Conservation (phyloP, 2,113 vertebrate genomes). For the Benitochromis conjunctus region DNA sequence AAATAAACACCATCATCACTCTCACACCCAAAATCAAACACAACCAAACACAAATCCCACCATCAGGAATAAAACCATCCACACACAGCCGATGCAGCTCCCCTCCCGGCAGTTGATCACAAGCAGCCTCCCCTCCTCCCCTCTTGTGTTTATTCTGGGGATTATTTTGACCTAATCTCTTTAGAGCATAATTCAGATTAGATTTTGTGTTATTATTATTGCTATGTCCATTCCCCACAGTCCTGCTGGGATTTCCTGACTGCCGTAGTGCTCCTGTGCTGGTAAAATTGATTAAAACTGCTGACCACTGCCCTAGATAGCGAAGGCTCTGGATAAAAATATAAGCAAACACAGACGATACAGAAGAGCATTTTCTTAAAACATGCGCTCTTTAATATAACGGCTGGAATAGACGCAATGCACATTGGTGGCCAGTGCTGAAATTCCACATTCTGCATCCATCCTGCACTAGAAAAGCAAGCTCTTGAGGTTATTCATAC, state of each 20-base stretch:
- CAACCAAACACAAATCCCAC: constrained; percentile 43
- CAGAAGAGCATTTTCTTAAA: constrained; percentile 34
- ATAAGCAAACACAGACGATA: constrained; percentile 23
- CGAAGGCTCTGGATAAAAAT: constrained; percentile 19
- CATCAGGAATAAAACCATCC: constrained; percentile 17
- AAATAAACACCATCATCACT: constrained; percentile 49
- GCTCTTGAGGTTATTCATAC: neutral
- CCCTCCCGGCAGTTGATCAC: constrained; percentile 38
- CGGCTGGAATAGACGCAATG: neutral
- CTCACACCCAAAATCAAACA: constrained; percentile 27
- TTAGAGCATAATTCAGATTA: constrained; percentile 79
- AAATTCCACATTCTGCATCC: neutral
- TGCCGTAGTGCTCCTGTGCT: constrained; percentile 49
- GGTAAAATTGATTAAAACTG: constrained; percentile 78
- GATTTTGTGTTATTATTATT: constrained; percentile 78
- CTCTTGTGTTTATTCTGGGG: constrained; percentile 72
- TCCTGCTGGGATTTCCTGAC: constrained; percentile 59
- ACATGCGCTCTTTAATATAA: constrained; percentile 17
- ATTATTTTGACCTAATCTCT: constrained; percentile 78
- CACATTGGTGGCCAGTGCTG: neutral
- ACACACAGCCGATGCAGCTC: neutral
- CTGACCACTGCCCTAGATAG: constrained; percentile 73
- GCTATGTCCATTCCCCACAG: constrained; percentile 61
- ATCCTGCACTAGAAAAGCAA: neutral
- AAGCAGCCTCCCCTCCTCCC: constrained; percentile 22